Evolutionary conservation across 1,140 invertebrate species (phyloP), one percentile per base, ranked within the genome.

Genomic region (Drosophila melanica): DNA sequence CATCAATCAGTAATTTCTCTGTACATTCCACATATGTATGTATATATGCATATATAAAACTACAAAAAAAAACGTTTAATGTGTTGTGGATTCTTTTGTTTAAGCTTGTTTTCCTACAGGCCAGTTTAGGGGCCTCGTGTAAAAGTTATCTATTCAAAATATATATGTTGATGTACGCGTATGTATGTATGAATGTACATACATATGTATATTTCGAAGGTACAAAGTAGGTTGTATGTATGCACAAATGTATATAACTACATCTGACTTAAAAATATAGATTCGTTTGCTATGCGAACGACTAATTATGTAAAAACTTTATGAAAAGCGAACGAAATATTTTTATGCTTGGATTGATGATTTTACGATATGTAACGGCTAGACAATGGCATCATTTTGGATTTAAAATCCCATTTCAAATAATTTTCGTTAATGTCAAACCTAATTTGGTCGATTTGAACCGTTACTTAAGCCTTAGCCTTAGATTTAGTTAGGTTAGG

Each of bases 121-220:
- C 20, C 27, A 67, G n/a, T 67, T 69, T 71, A 50, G 59, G 62
- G 64, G 55, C 18, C 77, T 71, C 53, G 71, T 76, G 81, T 86
- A 86, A 89, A 87, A 89, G 79, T 89, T 79, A 35, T 74, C 71
- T 87, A 87, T 89, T 87, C 82, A 87, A 87, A 86, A 87, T 89
- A 87, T 89, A 87, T 86, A 45, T 78, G 37, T 50, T 27, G n/a
- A 45, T 62, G 51, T 71, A 73, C 66, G 30, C 54, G 47, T 75
- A 68, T 48, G 41, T 50, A 80, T 45, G 44, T n/a, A 48, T 66
- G 59, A 48, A 55, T 47, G 39, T 53, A 6, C 45, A 27, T 62
- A 27, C 50, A 45, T 48, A 23, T 55, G 6, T 63, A 27, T 64
- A 58, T 71, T 27, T 64, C 50, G 77, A 86, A 86, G 81, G 81